A percentile compares a stretch with the other conserved stretches of the same genome.
These are phyloP conservation scores for Caerostris darwini DNA, from an alignment of 1,140 invertebrate species.

Conservation along the genomic window DNA sequence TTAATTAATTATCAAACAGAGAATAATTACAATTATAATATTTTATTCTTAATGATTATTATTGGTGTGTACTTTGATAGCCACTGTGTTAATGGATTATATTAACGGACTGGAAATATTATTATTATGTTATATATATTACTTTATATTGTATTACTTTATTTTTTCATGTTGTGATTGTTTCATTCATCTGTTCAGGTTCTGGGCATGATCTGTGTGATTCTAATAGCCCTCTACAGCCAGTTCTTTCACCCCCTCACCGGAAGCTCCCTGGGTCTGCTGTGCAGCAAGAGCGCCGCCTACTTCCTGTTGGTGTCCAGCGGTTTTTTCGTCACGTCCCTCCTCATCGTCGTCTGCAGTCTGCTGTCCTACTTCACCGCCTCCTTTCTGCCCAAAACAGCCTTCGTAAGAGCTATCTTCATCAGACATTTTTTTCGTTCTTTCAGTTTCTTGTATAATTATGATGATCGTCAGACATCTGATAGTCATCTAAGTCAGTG, in stretches of 20 bases:
- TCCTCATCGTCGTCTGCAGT: slow-evolving; percentile 88
- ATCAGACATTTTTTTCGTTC: not conserved
- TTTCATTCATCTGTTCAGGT: slow-evolving; percentile 84
- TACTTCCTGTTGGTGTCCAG: slow-evolving; percentile 88
- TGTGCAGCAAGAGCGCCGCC: slow-evolving; percentile 83
- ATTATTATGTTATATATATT: too few relatives aligned
- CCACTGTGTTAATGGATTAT: too few relatives aligned
- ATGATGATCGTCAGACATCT: too few relatives aligned
- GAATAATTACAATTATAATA: too few relatives aligned
- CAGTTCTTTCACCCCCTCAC: slow-evolving; percentile 79
- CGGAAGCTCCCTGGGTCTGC: slow-evolving; percentile 62
- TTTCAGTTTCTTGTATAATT: too few relatives aligned
- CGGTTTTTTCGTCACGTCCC: slow-evolving; percentile 89
- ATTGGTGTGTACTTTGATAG: too few relatives aligned
- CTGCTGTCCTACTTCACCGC: slow-evolving; percentile 89
- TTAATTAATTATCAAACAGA: too few relatives aligned
- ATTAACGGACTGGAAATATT: too few relatives aligned
- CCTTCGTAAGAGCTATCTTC: slow-evolving; percentile 87
- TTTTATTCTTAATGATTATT: too few relatives aligned
- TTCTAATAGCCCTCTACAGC: slow-evolving; percentile 86
- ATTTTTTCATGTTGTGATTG: too few relatives aligned
- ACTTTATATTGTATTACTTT: too few relatives aligned
- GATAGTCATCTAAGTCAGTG: too few relatives aligned
- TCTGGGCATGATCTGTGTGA: slow-evolving; percentile 88
- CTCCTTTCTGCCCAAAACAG: slow-evolving; percentile 90